Conservation (phyloP, 2,888 invertebrate species). For the Quadriops clusia region DNA sequence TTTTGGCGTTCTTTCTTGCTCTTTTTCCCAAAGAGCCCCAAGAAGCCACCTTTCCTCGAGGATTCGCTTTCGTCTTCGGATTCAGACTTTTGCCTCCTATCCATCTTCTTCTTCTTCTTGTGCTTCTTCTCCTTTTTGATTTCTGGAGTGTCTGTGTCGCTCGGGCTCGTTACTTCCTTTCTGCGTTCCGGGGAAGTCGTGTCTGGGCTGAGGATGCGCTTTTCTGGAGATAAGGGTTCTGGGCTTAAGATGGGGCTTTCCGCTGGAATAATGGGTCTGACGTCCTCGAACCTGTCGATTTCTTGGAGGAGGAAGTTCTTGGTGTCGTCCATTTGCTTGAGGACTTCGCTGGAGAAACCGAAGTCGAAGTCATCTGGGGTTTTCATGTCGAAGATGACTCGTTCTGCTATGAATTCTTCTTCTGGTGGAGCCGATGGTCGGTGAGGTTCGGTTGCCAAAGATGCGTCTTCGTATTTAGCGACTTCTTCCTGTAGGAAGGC, state of each 20-base stretch:
- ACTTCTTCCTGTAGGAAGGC: constrained; percentile 24
- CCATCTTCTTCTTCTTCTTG: constrained; percentile 19
- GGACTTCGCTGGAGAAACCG: constrained; percentile 12
- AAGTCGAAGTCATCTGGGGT: background rate
- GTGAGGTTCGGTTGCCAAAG: too few relatives aligned
- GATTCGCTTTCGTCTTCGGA: constrained; percentile 17
- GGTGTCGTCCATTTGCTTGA: constrained; percentile 17
- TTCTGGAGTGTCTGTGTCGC: constrained; percentile 5
- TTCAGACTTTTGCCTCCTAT: constrained; percentile 11
- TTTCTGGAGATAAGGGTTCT: background rate
- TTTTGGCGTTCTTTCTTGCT: constrained; percentile 16
- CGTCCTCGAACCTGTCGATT: constrained; percentile 16
- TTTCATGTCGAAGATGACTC: too few relatives aligned
- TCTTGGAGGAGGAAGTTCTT: constrained; percentile 18
- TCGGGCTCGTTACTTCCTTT: constrained; percentile 3
- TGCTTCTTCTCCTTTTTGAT: too few relatives aligned
- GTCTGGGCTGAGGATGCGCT: too few relatives aligned
- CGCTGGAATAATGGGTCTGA: constrained; percentile 10
- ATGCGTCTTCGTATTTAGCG: constrained; percentile 17
- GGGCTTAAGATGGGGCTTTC: constrained; percentile 5
- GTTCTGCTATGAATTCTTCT: too few relatives aligned
- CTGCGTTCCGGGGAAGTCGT: too few relatives aligned
- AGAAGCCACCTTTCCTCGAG: constrained; percentile 19
- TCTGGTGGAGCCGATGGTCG: too few relatives aligned
- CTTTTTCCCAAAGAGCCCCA: constrained; percentile 19